Percentiles rank a stretch among this genome's conserved stretches.
phyloP scores from a whole-genome alignment of 2,113 vertebrate species.

The Anoura caudifer region DNA sequence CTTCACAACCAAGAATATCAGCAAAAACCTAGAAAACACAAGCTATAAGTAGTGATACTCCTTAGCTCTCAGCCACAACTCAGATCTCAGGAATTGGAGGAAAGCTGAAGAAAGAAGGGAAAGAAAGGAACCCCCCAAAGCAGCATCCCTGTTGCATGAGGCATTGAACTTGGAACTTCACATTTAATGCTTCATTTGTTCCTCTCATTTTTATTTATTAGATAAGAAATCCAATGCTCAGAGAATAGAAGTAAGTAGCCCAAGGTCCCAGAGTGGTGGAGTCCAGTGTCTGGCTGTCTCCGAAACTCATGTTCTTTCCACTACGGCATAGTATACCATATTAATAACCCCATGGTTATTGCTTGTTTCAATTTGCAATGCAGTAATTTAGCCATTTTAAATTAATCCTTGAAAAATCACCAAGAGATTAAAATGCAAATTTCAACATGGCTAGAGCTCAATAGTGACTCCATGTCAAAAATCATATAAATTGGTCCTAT shows the following conservation, averaged over 20 bases:
- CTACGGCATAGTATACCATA: neutral
- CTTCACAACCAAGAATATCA: neutral
- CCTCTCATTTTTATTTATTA: constrained; percentile 11
- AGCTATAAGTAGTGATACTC: neutral
- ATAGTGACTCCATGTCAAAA: constrained; percentile 59
- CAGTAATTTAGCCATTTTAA: constrained; percentile 69
- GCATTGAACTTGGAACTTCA: neutral
- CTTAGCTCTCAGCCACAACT: neutral
- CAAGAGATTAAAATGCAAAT: constrained; percentile 76
- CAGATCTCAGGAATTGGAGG: neutral
- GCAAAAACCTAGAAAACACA: constrained; percentile 3
- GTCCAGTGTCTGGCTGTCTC: neutral
- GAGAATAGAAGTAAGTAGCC: neutral
- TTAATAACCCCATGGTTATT: constrained; percentile 56
- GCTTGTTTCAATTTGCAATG: constrained; percentile 72
- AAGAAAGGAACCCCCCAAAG: neutral
- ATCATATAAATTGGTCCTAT: constrained; percentile 68
- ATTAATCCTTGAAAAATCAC: constrained; percentile 71
- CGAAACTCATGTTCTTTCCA: constrained; percentile 31
- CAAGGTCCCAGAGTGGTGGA: neutral
- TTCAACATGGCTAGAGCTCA: constrained; percentile 57
- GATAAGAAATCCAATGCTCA: neutral
- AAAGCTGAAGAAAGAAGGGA: neutral
- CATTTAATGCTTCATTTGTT: neutral
- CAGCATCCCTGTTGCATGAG: neutral